phyloP scores from a whole-genome alignment of 2,113 vertebrate species.

The Emberiza fucata region DNA sequence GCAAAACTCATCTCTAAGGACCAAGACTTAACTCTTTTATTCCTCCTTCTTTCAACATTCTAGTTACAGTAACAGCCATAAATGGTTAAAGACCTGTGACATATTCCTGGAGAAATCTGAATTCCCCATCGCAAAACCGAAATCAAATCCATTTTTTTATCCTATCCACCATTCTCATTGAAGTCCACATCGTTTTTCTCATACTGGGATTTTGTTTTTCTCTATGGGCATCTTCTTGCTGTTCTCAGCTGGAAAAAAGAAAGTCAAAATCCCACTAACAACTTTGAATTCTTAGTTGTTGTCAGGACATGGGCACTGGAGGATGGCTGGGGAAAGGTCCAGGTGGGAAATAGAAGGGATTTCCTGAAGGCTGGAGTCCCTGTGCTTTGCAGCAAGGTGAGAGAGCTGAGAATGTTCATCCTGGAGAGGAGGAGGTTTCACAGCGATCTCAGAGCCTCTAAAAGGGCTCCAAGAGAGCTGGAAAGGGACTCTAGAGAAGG shows the following conservation, averaged over 20 bases:
- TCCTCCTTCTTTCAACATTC: neutral
- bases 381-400: neutral
- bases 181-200: neutral
- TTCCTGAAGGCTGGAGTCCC: neutral
- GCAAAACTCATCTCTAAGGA: neutral
- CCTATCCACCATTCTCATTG: neutral
- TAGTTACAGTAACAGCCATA: neutral
- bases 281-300: neutral
- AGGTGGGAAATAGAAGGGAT: neutral
- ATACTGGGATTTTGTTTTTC: neutral
- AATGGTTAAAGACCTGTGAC: neutral
- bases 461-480: neutral
- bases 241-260: neutral
- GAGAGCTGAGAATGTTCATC: neutral
- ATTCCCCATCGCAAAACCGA: neutral
- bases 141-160: neutral
- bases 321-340: neutral
- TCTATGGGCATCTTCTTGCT: neutral
- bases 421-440: neutral
- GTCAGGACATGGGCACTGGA: neutral
- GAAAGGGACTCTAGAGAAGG: neutral
- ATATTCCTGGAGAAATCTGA: neutral
- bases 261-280: neutral
- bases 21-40: neutral
- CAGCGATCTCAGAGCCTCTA: fast-evolving